A percentile compares a stretch with the other conserved stretches of the same genome.
Evolutionary conservation across 2,888 invertebrate species (phyloP).

Genomic region (Trimorus sp.): DNA sequence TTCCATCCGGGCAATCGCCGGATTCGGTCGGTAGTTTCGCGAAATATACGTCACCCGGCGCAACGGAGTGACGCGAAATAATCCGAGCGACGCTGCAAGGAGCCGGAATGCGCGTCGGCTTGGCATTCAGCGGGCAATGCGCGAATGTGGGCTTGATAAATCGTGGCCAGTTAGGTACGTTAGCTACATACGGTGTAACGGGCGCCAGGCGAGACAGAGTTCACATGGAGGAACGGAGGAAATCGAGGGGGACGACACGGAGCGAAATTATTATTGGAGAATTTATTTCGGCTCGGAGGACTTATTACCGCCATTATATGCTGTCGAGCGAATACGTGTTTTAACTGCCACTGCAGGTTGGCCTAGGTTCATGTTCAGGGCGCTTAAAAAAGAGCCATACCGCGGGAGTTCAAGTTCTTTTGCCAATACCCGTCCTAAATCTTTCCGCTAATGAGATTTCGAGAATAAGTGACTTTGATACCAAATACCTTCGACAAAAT

Average conservation of each 20-base stretch:
- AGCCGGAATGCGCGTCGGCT: slow-evolving; percentile 40
- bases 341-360: slow-evolving; percentile 70
- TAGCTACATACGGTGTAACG: slow-evolving; percentile 77
- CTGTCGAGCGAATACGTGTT: slow-evolving; percentile 76
- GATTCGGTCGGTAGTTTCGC: too few relatives aligned
- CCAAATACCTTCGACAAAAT: slow-evolving; percentile 29
- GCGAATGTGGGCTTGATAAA: slow-evolving; percentile 78
- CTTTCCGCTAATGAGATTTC: slow-evolving; percentile 45
- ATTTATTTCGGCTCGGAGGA: slow-evolving; percentile 77
- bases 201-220: slow-evolving; percentile 63
- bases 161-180: slow-evolving; percentile 79
- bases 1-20: too few relatives aligned
- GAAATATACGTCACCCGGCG: too few relatives aligned
- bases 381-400: slow-evolving; percentile 69
- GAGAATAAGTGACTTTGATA: slow-evolving; percentile 51
- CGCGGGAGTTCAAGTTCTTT: slow-evolving; percentile 62
- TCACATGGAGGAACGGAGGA: slow-evolving; percentile 59
- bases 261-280: slow-evolving; percentile 79
- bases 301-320: slow-evolving; percentile 78
- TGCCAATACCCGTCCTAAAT: slow-evolving; percentile 45
- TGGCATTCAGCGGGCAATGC: slow-evolving; percentile 64
- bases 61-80: slow-evolving; percentile 25
- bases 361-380: slow-evolving; percentile 68
- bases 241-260: slow-evolving; percentile 60
- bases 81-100: slow-evolving; percentile 57